Percentiles rank a stretch among this genome's conserved stretches.
phyloP scores from a whole-genome alignment of 2,888 invertebrate species.

The Tillus elongatus region DNA sequence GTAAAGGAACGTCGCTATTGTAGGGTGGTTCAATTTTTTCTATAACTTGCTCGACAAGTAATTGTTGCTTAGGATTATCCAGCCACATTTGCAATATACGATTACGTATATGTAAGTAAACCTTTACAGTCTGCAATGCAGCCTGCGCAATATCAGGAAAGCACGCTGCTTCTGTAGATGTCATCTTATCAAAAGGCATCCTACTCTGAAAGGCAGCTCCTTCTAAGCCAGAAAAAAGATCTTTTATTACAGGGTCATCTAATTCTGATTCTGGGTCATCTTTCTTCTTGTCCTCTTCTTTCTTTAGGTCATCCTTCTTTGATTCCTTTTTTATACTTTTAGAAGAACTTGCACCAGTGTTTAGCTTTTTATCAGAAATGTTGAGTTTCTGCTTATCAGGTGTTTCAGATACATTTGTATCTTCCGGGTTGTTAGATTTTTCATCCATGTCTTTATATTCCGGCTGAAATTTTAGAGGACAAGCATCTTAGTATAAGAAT shows the following conservation, averaged over 20 bases:
- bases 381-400: slow-evolving; percentile 52
- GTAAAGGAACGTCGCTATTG: slow-evolving; percentile 79
- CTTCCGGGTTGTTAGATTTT: slow-evolving; percentile 52
- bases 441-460: slow-evolving; percentile 61
- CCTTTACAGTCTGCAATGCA: slow-evolving; percentile 71
- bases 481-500: too few relatives aligned
- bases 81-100: slow-evolving; percentile 89
- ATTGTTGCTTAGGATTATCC: slow-evolving; percentile 86
- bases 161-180: slow-evolving; percentile 84
- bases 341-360: slow-evolving; percentile 40
- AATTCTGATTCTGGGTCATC: slow-evolving; percentile 56
- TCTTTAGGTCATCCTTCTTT: slow-evolving; percentile 42
- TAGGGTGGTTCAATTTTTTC: slow-evolving; percentile 84
- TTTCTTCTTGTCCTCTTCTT: slow-evolving; percentile 52
- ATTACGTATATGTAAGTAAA: slow-evolving; percentile 88
- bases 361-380: slow-evolving; percentile 49
- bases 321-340: slow-evolving; percentile 42
- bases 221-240: slow-evolving; percentile 56
- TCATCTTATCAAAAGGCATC: slow-evolving; percentile 89
- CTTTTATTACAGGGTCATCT: slow-evolving; percentile 52
- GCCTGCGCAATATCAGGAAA: slow-evolving; percentile 86
- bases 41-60: slow-evolving; percentile 72
- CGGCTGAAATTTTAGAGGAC: too few relatives aligned
- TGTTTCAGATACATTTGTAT: slow-evolving; percentile 53
- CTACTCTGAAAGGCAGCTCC: slow-evolving; percentile 92